Percentiles rank a stretch among this genome's conserved stretches.
Conservation (phyloP, 2,888 invertebrate genomes). For the Cantharis rufa region DNA sequence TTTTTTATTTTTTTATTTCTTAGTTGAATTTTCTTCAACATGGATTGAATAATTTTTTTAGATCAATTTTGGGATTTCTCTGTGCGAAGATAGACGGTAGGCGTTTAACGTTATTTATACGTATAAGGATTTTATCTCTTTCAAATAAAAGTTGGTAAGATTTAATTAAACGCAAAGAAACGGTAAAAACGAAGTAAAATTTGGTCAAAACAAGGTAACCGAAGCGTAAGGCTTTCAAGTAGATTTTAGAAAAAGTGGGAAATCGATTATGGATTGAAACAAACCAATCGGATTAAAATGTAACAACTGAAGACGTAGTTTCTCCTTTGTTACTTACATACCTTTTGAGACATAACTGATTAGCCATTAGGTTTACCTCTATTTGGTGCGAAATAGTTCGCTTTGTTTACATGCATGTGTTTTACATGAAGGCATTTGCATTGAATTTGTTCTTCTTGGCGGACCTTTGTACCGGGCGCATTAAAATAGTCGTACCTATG, state of each 20-base stretch:
- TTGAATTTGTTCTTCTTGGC: constrained; percentile 34
- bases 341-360: constrained; percentile 19
- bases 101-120: too few relatives aligned
- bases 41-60: too few relatives aligned
- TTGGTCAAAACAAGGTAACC: neutral
- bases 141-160: too few relatives aligned
- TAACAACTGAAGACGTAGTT: neutral
- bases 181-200: neutral
- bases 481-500: constrained; percentile 8
- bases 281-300: neutral
- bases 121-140: too few relatives aligned
- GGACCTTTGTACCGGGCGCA: constrained; percentile 1
- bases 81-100: too few relatives aligned
- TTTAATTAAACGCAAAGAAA: neutral
- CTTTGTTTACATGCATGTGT: constrained; percentile 27
- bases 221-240: neutral
- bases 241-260: neutral
- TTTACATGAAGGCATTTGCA: constrained; percentile 35
- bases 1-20: too few relatives aligned
- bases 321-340: constrained; percentile 2
- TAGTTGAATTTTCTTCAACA: too few relatives aligned
- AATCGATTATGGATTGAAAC: neutral
- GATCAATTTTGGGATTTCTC: too few relatives aligned
- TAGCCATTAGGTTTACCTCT: constrained; percentile 26
- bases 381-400: constrained; percentile 26